Percentiles rank a stretch among this genome's conserved stretches.
Conservation (phyloP, 2,888 invertebrate species). For the Sialis fuliginosa region DNA sequence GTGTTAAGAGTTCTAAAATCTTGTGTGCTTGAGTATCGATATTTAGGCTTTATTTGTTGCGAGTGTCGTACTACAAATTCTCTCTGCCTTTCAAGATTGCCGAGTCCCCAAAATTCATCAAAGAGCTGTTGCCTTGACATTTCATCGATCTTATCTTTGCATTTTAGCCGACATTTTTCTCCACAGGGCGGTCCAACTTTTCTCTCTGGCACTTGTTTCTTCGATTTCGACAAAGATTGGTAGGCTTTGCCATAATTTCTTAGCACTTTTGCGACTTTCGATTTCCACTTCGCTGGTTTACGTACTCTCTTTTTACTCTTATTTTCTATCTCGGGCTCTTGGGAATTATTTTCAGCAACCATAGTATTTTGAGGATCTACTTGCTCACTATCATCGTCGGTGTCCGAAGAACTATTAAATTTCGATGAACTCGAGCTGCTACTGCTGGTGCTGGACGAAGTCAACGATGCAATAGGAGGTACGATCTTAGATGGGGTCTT, state of each 20-base stretch:
- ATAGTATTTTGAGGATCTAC: background rate
- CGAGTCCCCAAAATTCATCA: constrained; percentile 1
- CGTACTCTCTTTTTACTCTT: background rate
- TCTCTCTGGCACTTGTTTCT: background rate
- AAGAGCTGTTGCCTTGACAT: background rate
- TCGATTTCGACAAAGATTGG: background rate
- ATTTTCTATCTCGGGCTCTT: background rate
- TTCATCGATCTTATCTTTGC: background rate
- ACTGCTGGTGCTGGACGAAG: background rate
- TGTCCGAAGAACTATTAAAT: background rate
- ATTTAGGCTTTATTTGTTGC: too few relatives aligned
- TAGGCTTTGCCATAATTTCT: background rate
- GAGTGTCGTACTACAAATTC: constrained; percentile 1
- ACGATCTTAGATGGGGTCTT: background rate
- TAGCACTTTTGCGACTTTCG: background rate
- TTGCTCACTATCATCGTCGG: background rate
- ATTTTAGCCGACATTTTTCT: constrained; percentile 1
- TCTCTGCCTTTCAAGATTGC: constrained; percentile 1
- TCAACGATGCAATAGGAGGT: background rate
- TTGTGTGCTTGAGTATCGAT: too few relatives aligned
- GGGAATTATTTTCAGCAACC: background rate
- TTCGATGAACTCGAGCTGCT: background rate
- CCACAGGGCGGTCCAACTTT: constrained; percentile 1
- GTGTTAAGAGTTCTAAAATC: too few relatives aligned
- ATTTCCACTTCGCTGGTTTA: background rate